Conservation (phyloP, 2,797 vertebrate species). For the Poeciliopsis turneri region DNA sequence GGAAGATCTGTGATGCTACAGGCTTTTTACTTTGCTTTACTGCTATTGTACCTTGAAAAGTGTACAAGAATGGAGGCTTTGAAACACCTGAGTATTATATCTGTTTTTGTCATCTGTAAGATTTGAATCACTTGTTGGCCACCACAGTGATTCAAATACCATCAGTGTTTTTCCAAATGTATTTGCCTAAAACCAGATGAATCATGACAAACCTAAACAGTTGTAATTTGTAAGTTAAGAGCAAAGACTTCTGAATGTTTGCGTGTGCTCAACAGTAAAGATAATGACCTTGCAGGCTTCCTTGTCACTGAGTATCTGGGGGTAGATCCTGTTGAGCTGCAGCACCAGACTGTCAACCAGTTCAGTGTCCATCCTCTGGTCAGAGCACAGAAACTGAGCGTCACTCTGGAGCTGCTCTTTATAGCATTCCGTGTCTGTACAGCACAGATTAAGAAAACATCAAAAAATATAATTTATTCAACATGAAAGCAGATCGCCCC, state of each 20-base stretch:
- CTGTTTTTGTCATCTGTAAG: neutral
- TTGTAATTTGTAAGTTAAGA: neutral
- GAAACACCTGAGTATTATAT: neutral
- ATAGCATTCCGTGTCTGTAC: constrained; percentile 62
- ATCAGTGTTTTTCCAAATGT: neutral
- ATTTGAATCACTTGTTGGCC: neutral
- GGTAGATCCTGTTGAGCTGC: constrained; percentile 91
- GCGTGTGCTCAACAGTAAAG: neutral
- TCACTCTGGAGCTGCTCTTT: constrained; percentile 85
- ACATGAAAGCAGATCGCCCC: neutral
- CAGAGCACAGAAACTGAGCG: constrained; percentile 81
- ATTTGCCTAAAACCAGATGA: neutral
- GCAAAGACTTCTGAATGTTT: neutral
- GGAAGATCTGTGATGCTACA: no score
- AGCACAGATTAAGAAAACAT: constrained; percentile 8
- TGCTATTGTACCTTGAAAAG: neutral
- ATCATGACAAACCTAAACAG: neutral
- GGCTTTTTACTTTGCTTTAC: no score
- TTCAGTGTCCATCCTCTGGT: constrained; percentile 82
- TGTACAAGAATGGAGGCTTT: neutral
- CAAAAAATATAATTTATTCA: neutral
- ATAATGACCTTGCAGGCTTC: constrained; percentile 88
- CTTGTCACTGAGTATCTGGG: constrained; percentile 88
- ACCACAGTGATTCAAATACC: neutral
- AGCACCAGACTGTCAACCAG: constrained; percentile 89